These are phyloP conservation scores for Clepsis dumicolana DNA, from an alignment of 2,888 invertebrate species.

Conservation along the genomic window DNA sequence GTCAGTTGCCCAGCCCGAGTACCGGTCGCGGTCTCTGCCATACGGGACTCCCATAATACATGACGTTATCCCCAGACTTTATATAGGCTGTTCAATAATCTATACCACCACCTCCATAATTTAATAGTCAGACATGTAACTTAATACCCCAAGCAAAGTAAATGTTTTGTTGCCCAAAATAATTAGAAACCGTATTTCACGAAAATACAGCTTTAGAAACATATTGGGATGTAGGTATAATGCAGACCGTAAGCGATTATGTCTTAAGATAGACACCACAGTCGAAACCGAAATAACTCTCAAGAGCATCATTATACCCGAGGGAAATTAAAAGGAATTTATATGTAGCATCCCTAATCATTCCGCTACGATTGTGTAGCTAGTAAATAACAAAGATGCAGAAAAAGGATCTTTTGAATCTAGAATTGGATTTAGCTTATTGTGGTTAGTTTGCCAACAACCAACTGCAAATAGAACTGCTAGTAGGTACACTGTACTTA, in stretches of 20 bases:
- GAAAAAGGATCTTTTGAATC: not conserved
- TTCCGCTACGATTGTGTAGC: slow-evolving; percentile 11
- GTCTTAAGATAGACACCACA: slow-evolving; percentile 55
- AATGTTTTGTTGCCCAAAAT: not conserved
- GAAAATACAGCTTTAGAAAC: not conserved
- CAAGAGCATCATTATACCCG: slow-evolving; percentile 73
- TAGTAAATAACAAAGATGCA: slow-evolving; percentile 7
- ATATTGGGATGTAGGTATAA: slow-evolving; percentile 11
- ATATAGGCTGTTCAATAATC: slow-evolving; percentile 2
- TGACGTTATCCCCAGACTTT: slow-evolving; percentile 14
- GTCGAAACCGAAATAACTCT: slow-evolving; percentile 68
- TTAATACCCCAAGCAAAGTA: not conserved
- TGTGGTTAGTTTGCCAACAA: slow-evolving; percentile 7
- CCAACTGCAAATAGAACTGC: slow-evolving; percentile 29
- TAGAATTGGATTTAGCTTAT: not conserved
- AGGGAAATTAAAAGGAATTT: slow-evolving; percentile 80
- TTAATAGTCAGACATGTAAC: slow-evolving; percentile 11
- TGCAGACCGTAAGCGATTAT: slow-evolving; percentile 20
- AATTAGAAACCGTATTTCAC: slow-evolving; percentile 3
- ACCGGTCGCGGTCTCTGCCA: slow-evolving; percentile 21
- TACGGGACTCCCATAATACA: slow-evolving; percentile 20
- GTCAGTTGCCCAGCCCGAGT: slow-evolving; percentile 16
- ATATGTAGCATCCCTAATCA: slow-evolving; percentile 53
- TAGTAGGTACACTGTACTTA: slow-evolving; percentile 44
- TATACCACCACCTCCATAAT: not conserved